Conservation (phyloP, 2,113 vertebrate species). For the Gobius niger region DNA sequence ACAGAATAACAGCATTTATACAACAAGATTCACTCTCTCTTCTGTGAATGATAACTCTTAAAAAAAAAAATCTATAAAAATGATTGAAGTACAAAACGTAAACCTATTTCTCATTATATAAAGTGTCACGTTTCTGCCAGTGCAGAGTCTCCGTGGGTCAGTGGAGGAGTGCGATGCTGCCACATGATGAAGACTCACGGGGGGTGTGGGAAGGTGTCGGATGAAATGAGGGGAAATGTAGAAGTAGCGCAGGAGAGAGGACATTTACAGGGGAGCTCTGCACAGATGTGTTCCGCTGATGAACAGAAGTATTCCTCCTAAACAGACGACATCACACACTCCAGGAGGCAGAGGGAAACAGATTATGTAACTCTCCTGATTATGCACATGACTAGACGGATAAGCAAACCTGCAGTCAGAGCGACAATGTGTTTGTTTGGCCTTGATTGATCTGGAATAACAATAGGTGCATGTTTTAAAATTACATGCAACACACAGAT, state of each 20-base stretch:
- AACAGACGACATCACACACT: conserved; percentile 12
- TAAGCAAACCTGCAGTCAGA: conserved; percentile 25
- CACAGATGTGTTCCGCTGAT: background rate
- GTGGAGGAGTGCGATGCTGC: conserved; percentile 26
- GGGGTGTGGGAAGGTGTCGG: conserved; percentile 33
- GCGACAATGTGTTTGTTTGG: background rate
- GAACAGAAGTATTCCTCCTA: conserved; percentile 18
- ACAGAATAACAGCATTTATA: too few relatives aligned
- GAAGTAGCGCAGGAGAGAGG: background rate
- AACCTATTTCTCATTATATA: background rate
- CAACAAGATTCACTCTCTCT: too few relatives aligned
- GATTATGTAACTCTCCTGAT: conserved; percentile 40
- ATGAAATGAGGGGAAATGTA: conserved; percentile 30
- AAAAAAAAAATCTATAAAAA: too few relatives aligned
- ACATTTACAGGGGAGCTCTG: conserved; percentile 1
- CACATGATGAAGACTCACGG: conserved; percentile 25
- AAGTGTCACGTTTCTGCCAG: conserved; percentile 6
- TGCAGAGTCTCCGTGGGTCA: conserved; percentile 20
- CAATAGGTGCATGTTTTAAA: too few relatives aligned
- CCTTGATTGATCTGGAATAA: too few relatives aligned
- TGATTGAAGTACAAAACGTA: background rate
- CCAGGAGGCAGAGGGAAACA: conserved; percentile 5
- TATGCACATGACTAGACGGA: conserved; percentile 26
- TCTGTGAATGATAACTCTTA: too few relatives aligned
- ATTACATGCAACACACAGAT: too few relatives aligned